These are phyloP conservation scores for Manacus vitellinus DNA, from an alignment of 2,113 vertebrate species.

Conservation along the genomic window DNA sequence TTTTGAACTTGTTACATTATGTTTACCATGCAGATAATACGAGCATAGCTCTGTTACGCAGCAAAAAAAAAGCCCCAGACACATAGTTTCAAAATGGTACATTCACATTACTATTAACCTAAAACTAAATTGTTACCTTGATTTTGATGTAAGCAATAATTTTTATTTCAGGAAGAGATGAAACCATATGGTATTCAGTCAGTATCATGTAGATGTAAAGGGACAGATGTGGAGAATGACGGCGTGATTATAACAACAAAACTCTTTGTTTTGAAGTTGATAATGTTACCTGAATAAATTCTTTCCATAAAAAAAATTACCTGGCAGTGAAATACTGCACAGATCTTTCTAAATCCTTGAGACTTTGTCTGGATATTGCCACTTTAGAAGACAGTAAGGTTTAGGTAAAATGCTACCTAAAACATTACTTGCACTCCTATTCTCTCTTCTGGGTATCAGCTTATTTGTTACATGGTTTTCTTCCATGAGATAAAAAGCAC, in stretches of 20 bases:
- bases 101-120: not conserved
- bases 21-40: not conserved
- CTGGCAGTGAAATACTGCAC: not conserved
- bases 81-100: not conserved
- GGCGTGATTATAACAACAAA: not conserved
- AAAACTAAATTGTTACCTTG: not conserved
- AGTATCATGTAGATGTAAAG: not conserved
- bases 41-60: not conserved
- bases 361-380: not conserved
- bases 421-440: not conserved
- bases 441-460: not conserved
- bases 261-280: not conserved
- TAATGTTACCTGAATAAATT: not conserved
- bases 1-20: not conserved
- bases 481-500: not conserved
- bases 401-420: not conserved
- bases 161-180: not conserved
- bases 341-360: not conserved
- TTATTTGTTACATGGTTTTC: not conserved
- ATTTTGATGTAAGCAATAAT: not conserved
- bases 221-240: not conserved
- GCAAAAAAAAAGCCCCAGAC: not conserved
- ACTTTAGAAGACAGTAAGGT: not conserved
- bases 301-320: not conserved
- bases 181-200: rapidly evolving